These are phyloP conservation scores for Lacerta viridis DNA, from an alignment of 2,797 vertebrate species.

Conservation along the genomic window DNA sequence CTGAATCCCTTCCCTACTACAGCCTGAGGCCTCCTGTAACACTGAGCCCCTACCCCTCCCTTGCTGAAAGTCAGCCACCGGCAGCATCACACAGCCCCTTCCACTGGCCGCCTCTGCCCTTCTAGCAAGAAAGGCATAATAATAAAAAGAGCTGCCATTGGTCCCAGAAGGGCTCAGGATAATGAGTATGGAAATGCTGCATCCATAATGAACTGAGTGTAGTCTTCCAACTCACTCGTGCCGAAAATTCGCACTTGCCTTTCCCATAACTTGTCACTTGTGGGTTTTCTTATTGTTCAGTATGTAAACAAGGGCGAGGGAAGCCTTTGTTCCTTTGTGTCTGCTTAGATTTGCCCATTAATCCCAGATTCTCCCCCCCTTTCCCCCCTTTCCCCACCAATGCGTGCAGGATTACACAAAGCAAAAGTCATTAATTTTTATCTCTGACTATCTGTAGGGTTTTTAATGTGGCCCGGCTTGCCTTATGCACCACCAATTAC, in stretches of 20 bases:
- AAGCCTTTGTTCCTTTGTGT: constrained; percentile 87
- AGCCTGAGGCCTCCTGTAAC: constrained; percentile 8
- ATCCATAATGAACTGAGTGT: constrained; percentile 80
- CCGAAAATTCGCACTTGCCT: constrained; percentile 82
- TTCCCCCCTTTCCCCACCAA: constrained; percentile 73
- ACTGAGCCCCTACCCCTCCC: constrained; percentile 14
- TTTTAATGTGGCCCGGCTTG: constrained; percentile 89
- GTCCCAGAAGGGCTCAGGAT: constrained; percentile 78
- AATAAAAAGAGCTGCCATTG: constrained; percentile 64
- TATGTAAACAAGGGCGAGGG: constrained; percentile 84
- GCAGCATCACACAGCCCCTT: constrained; percentile 2
- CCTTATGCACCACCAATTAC: constrained; percentile 89
- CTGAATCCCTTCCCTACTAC: constrained; percentile 5
- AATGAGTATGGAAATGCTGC: constrained; percentile 82
- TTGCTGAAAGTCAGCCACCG: constrained; percentile 49
- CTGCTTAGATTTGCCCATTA: constrained; percentile 83
- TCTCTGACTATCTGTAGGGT: constrained; percentile 89
- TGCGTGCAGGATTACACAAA: constrained; percentile 86
- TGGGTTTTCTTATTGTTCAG: constrained; percentile 82
- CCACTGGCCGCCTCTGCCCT: constrained; percentile 60
- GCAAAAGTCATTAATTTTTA: constrained; percentile 92
- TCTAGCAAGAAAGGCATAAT: constrained; percentile 74
- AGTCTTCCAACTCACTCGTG: constrained; percentile 82
- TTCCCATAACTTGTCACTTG: constrained; percentile 83
- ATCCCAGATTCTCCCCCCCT: constrained; percentile 74